Evolutionary conservation across 2,113 vertebrate genomes (phyloP).

Genomic region (Ceyx margarethae): DNA sequence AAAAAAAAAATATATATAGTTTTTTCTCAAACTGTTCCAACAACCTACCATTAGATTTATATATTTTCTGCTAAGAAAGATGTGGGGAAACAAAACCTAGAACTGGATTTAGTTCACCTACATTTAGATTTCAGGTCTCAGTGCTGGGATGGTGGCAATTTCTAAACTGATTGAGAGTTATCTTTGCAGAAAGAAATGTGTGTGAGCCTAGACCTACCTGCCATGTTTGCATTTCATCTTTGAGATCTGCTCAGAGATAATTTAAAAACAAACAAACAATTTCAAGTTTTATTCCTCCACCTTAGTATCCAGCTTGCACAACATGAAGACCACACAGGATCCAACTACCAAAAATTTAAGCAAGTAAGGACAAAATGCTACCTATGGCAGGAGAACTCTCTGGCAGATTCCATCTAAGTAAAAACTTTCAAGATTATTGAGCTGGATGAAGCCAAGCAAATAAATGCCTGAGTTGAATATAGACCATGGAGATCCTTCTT

Average conservation of each 20-base stretch:
- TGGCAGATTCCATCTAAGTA: not conserved
- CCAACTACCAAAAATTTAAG: not conserved
- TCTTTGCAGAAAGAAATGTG: not conserved
- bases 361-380: not conserved
- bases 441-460: constrained; percentile 17
- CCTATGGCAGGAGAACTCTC: not conserved
- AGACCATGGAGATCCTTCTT: not conserved
- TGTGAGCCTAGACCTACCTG: not conserved
- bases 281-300: not conserved
- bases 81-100: not conserved
- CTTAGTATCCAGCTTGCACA: not conserved
- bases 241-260: not conserved
- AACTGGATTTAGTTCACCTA: not conserved
- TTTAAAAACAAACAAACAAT: not conserved
- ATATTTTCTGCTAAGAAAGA: not conserved
- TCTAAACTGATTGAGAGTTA: not conserved
- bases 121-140: not conserved
- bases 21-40: not conserved
- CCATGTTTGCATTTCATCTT: not conserved
- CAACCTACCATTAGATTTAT: not conserved
- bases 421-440: constrained; percentile 3
- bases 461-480: not conserved
- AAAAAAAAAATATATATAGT: not conserved
- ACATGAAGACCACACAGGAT: not conserved
- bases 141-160: not conserved